Evolutionary conservation across 2,888 invertebrate genomes (phyloP), one percentile per base, ranked within the genome.

Genomic region (Apotomis turbidana): DNA sequence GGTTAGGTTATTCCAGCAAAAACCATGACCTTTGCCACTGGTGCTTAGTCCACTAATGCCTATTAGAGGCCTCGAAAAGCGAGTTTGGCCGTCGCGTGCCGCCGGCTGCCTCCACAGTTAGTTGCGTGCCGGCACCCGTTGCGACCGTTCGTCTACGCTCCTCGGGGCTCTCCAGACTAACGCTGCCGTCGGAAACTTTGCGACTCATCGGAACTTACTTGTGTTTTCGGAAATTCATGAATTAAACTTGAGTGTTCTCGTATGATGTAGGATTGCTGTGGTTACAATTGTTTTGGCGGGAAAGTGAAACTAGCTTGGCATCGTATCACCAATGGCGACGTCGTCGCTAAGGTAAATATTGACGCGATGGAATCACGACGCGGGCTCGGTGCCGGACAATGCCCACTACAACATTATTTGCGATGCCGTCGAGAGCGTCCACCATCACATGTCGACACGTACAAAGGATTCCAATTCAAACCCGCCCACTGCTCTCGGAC

Each of bases 331-430:
- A 83, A 84, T 88, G 87, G 80, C 84, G 82, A 79, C 76, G 69
- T 78, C 83, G 80, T 83, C 79, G 82, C 78, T 78, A 85, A 89
- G 91, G 91, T 92, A 92, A 92, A 91, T 90, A 91, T 89, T 90
- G 85, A 84, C 85, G 79, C 49, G 51, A 59, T 15, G 54, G 55
- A 62, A 71, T 68, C 57, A 68, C 71, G 57, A 51, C 51, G 61
- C 57, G 51, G 51, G 54, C 67, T 62, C 57, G n/a, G 54, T 6
- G 13, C 67, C 13, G 71, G 67, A 71, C 67, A 71, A 67, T 59
- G 64, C 64, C 69, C 67, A 67, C 73, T 59, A 62, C 51, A 58
- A 5, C 51, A 66, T 55, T 73, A 70, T 73, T 73, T 73, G 66
- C 70, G 12, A 49, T 60, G 73, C 70, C 57, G 44, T 70, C 51